Conservation (phyloP, 2,797 vertebrate species). For the Phoebastria nigripes region DNA sequence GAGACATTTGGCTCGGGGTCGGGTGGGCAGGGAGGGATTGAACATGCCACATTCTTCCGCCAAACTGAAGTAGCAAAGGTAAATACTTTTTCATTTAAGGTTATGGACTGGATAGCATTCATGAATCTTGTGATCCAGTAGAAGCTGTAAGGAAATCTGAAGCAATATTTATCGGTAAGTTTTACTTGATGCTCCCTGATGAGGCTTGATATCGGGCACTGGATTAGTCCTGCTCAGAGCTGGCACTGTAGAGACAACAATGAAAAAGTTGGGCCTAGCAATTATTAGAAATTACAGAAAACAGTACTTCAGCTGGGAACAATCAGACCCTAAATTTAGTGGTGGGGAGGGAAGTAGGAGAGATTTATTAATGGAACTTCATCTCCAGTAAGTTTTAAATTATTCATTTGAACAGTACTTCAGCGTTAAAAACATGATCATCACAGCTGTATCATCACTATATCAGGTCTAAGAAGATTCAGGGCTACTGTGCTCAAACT, state of each 20-base stretch:
- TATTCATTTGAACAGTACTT: not conserved
- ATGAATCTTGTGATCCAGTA: slow-evolving; percentile 80
- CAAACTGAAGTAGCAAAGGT: not conserved
- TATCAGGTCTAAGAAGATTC: not conserved
- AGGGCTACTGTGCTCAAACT: not conserved
- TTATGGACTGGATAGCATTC: slow-evolving; percentile 84
- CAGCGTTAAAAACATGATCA: not conserved
- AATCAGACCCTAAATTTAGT: not conserved
- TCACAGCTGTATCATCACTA: not conserved
- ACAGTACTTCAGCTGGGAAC: not conserved
- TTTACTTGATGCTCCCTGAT: not conserved
- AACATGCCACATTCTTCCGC: not conserved
- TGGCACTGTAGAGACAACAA: not conserved
- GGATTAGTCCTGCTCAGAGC: not conserved
- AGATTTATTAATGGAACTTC: not conserved
- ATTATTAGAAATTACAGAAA: not conserved
- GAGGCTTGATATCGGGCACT: not conserved
- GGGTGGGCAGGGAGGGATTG: not conserved
- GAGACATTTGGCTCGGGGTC: not conserved
- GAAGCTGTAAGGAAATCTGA: slow-evolving; percentile 81
- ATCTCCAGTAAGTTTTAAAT: not conserved
- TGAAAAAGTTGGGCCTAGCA: not conserved
- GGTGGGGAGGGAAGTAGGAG: not conserved
- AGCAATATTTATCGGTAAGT: slow-evolving; percentile 86
- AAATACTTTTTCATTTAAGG: slow-evolving; percentile 67